Percentiles rank a stretch among this genome's conserved stretches.
phyloP scores from a whole-genome alignment of 2,888 invertebrate species.

The Neria commutata region DNA sequence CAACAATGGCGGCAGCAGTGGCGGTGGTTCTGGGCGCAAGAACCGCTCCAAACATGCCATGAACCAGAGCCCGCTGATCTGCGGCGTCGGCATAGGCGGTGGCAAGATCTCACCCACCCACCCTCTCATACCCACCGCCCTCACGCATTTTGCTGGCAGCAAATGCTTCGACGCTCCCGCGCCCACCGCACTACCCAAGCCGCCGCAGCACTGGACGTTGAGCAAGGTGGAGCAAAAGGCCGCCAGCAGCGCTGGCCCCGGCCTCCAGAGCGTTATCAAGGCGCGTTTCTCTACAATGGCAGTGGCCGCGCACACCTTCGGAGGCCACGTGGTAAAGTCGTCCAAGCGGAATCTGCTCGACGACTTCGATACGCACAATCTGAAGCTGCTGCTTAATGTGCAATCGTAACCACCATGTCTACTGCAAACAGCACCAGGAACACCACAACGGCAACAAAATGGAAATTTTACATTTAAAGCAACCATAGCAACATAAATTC shows the following conservation, averaged over 20 bases:
- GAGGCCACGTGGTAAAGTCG: constrained; percentile 47
- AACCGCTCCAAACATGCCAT: constrained; percentile 46
- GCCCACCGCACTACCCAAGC: constrained; percentile 78
- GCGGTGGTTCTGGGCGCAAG: constrained; percentile 46
- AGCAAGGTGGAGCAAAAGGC: constrained; percentile 42
- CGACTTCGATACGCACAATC: constrained; percentile 66
- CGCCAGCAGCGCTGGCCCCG: constrained; percentile 48
- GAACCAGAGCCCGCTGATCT: constrained; percentile 28
- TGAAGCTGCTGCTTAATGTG: constrained; percentile 71
- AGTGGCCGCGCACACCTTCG: constrained; percentile 31
- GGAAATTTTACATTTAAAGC: too few species aligned
- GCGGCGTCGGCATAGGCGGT: constrained; percentile 36
- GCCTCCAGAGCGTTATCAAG: constrained; percentile 41
- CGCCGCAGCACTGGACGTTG: constrained; percentile 78
- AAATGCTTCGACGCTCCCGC: constrained; percentile 84
- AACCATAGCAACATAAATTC: constrained; percentile 16
- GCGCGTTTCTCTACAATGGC: constrained; percentile 22
- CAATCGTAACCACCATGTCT: constrained; percentile 62
- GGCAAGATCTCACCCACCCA: constrained; percentile 54
- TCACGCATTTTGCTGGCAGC: constrained; percentile 70
- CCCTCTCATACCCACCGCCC: constrained; percentile 58
- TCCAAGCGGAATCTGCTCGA: constrained; percentile 60
- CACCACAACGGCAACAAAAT: constrained; percentile 28
- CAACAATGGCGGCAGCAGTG: constrained; percentile 32
- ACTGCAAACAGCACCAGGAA: constrained; percentile 16